Evolutionary conservation across 2,797 vertebrate species (phyloP).

Genomic region (Erpetoichthys calabaricus): DNA sequence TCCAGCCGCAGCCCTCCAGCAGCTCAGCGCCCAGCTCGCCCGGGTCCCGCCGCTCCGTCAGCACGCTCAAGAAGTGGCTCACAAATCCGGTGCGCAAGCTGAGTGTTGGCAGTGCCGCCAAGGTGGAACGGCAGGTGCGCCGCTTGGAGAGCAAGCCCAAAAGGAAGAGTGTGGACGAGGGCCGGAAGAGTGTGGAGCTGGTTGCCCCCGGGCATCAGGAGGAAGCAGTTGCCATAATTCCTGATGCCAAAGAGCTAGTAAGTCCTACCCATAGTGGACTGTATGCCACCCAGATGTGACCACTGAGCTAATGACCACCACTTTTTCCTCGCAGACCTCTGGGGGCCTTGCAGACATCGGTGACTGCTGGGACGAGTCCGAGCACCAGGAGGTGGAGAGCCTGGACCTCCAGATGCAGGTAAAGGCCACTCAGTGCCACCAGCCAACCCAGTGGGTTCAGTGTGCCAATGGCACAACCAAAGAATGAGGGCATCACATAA

Average conservation of each 20-base stretch:
- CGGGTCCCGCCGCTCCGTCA: constrained; percentile 61
- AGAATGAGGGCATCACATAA: too few relatives aligned
- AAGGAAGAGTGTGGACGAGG: constrained; percentile 31
- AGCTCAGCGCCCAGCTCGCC: constrained; percentile 74
- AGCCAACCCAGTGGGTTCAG: too few relatives aligned
- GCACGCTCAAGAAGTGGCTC: constrained; percentile 81
- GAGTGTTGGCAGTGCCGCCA: constrained; percentile 45
- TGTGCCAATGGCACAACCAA: too few relatives aligned
- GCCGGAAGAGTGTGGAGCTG: constrained; percentile 26
- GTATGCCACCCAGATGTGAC: constrained; percentile 9
- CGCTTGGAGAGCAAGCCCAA: constrained; percentile 47
- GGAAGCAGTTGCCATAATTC: constrained; percentile 34
- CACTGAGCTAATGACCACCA: constrained; percentile 13
- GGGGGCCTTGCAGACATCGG: not conserved
- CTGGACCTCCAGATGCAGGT: constrained; percentile 22
- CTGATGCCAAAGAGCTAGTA: constrained; percentile 52
- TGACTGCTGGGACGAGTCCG: constrained; percentile 5
- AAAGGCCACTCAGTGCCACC: too few relatives aligned
- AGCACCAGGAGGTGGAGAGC: constrained; percentile 23
- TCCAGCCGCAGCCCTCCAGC: constrained; percentile 64
- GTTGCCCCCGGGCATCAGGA: constrained; percentile 33
- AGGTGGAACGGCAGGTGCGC: constrained; percentile 52
- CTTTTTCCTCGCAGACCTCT: not conserved
- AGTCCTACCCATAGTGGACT: constrained; percentile 17
- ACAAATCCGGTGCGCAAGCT: constrained; percentile 72